Evolutionary conservation across 1,140 invertebrate genomes (phyloP), one percentile per base, ranked within the genome.

Genomic region (Drosophila repletoides): DNA sequence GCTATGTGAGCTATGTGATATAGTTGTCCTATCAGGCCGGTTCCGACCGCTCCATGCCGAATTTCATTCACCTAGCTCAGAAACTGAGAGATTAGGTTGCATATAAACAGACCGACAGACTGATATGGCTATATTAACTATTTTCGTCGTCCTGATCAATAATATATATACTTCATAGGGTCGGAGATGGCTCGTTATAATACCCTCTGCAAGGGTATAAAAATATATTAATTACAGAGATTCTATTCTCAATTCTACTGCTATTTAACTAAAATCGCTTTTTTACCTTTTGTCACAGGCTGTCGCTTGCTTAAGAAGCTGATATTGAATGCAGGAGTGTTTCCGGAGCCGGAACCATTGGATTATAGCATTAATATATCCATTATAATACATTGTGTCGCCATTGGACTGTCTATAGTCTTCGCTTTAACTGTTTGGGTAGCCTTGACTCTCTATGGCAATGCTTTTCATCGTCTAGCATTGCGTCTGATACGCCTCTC

Each of bases 241-340:
- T 48, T 14, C 3, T 33, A 0, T 9, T 6, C 51, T n/a, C n/a
- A 28, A 2, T 1, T 49, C 5, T 9, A 45, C n/a, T 2, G 1
- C 7, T 1, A 1, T 6, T 1, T 9, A 5, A 5, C 4, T 15
- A 34, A 21, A 2, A 5, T 40, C 2, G 12, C 38, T 10, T 46
- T 7, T 22, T 12, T 5, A 21, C 21, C 6, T 51, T 12, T 29
- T 28, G 9, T 26, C 29, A 10, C 41, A 83, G 87, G 72, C 5
- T 89, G 87, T 40, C 80, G 87, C 2, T 21, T 89, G n/a, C 53
- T 89, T 0, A 76, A 73, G 41, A 89, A 89, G 45, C 15, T 89
- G 0, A 51, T 89, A 10, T 10, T 76, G 2, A 75, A 40, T 1
- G 6, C 36, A 9, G 60, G 71, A 2, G 3, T 74, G 7, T 1